phyloP scores from a whole-genome alignment of 2,797 vertebrate genomes.

The Pagetopsis macropterus region DNA sequence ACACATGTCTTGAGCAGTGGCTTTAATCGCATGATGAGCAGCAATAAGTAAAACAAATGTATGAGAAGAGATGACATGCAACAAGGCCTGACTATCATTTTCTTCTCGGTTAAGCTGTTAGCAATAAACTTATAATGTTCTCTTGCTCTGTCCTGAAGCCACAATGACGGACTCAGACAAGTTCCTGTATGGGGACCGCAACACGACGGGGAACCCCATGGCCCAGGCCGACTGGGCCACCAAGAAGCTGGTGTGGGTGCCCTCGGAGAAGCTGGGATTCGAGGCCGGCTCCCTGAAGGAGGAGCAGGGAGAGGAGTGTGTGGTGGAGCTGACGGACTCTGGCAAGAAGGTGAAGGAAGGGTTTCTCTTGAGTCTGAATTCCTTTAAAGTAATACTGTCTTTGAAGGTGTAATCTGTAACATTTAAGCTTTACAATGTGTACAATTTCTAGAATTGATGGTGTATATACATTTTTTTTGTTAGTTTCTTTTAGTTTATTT shows the following conservation, averaged over 20 bases:
- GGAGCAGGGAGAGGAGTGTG: slow-evolving; percentile 92
- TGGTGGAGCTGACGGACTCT: slow-evolving; percentile 93
- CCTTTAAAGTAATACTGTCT: not conserved
- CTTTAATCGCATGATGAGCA: not conserved
- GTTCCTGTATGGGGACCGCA: slow-evolving; percentile 95
- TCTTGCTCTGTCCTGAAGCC: slow-evolving; percentile 53
- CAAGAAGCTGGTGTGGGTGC: slow-evolving; percentile 98
- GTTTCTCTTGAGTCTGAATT: not conserved
- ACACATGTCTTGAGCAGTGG: not conserved
- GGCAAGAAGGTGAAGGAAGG: slow-evolving; percentile 87
- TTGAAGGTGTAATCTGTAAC: not conserved
- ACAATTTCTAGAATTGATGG: too few relatives aligned
- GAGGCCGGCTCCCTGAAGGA: slow-evolving; percentile 96
- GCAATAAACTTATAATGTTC: not conserved
- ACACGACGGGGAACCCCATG: slow-evolving; percentile 88
- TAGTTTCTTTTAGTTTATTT: too few relatives aligned
- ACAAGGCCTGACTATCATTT: too few relatives aligned
- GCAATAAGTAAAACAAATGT: not conserved
- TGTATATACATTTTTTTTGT: too few relatives aligned
- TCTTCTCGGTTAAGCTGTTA: too few relatives aligned
- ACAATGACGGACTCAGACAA: slow-evolving; percentile 91
- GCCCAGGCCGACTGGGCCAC: slow-evolving; percentile 96
- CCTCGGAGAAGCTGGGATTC: slow-evolving; percentile 94
- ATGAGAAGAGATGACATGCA: too few relatives aligned
- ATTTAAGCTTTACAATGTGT: too few relatives aligned